These are phyloP conservation scores for Chrysomela aeneicollis DNA, from an alignment of 2,888 invertebrate species.

Conservation along the genomic window DNA sequence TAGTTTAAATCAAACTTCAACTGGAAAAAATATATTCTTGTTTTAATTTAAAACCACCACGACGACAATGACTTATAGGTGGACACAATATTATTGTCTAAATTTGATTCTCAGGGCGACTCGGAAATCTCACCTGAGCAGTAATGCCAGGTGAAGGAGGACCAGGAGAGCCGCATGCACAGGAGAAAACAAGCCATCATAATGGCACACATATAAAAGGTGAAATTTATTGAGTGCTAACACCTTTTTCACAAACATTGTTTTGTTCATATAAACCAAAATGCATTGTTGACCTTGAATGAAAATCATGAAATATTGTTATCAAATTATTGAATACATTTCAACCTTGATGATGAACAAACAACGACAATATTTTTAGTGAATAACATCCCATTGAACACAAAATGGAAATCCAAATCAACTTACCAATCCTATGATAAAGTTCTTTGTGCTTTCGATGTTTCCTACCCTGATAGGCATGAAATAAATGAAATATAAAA, in stretches of 20 bases:
- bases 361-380: no score
- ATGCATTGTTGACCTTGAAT: no score
- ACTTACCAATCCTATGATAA: constrained; percentile 82
- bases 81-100: no score
- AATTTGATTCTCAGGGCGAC: no score
- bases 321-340: no score
- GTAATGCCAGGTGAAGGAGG: constrained; percentile 61
- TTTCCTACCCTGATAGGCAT: constrained; percentile 76
- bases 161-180: constrained; percentile 69
- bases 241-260: no score
- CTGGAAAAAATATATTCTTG: no score
- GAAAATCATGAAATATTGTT: no score
- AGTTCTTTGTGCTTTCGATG: constrained; percentile 76
- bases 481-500: constrained; percentile 58
- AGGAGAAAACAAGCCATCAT: constrained; percentile 63
- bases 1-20: not conserved
- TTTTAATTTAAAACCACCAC: no score
- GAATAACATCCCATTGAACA: not conserved
- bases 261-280: no score
- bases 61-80: no score
- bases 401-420: not conserved
- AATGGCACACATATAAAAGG: constrained; percentile 44
- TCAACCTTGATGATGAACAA: no score
- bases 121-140: constrained; percentile 62
- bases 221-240: not conserved